Evolutionary conservation across 53 echinoderm and acorn worm genomes (phyloP).

Genomic region (Actinopyga echinites): DNA sequence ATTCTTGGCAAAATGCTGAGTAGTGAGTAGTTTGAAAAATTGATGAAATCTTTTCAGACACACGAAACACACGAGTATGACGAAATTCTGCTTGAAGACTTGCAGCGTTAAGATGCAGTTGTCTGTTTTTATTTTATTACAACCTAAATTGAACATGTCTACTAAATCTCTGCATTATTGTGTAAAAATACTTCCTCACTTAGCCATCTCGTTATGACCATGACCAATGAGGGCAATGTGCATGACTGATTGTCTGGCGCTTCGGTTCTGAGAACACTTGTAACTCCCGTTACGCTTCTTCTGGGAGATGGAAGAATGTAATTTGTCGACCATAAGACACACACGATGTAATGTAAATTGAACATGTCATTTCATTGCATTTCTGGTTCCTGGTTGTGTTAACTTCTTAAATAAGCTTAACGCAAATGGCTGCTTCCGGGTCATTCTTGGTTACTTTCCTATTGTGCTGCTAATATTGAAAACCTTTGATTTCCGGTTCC

Average conservation of each 20-base stretch:
- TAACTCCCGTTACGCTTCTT: background rate
- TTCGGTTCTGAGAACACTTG: background rate
- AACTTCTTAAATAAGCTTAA: background rate
- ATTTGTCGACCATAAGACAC: background rate
- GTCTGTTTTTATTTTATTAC: too few species aligned
- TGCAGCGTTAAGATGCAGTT: too few species aligned
- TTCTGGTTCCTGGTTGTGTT: slow-evolving; percentile 2
- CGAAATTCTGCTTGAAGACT: too few species aligned
- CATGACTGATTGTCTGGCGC: background rate
- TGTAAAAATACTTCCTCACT: too few species aligned
- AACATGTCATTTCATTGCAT: slow-evolving; percentile 20
- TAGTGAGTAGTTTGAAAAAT: too few species aligned
- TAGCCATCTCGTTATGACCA: too few species aligned
- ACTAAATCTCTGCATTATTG: too few species aligned
- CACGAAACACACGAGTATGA: too few species aligned
- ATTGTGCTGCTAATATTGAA: background rate
- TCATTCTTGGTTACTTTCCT: background rate
- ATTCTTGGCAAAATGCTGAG: too few species aligned
- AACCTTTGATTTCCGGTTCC: background rate
- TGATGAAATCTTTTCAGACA: too few species aligned
- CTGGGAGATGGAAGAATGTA: background rate
- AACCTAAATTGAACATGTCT: too few species aligned
- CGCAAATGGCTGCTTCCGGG: background rate
- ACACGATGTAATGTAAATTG: background rate
- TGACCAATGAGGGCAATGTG: background rate